These are phyloP conservation scores for Spea multiplicata DNA, from an alignment of 2,113 vertebrate genomes.

Conservation along the genomic window DNA sequence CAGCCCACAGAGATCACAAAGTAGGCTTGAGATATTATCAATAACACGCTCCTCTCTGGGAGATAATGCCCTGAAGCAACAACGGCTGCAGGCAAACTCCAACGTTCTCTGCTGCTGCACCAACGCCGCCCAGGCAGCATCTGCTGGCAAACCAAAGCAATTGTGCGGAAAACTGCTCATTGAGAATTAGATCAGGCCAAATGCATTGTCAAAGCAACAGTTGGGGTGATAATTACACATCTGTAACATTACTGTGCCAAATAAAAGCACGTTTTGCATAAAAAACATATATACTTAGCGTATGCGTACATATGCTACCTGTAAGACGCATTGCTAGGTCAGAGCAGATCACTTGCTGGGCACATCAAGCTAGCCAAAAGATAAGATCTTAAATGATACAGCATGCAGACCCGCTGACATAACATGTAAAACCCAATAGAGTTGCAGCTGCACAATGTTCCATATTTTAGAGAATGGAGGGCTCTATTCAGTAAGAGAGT, in stretches of 20 bases:
- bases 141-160: conserved; percentile 22
- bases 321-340: no score
- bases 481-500: no score
- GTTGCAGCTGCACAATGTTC: no score
- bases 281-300: no score
- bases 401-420: no score
- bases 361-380: no score
- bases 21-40: conserved; percentile 26
- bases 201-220: neutral
- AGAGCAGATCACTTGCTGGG: no score
- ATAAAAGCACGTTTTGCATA: neutral
- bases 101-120: neutral
- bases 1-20: neutral
- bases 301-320: no score
- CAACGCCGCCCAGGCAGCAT: conserved; percentile 19
- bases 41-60: conserved; percentile 12
- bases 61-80: conserved; percentile 26
- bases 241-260: neutral
- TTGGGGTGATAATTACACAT: neutral
- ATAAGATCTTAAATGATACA: no score
- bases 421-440: no score
- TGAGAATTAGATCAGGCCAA: neutral
- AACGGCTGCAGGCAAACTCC: conserved; percentile 24
- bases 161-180: conserved; percentile 16
- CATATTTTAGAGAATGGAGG: no score